Evolutionary conservation across 1,140 invertebrate species (phyloP).

Genomic region (Leguminivora glycinivorella): DNA sequence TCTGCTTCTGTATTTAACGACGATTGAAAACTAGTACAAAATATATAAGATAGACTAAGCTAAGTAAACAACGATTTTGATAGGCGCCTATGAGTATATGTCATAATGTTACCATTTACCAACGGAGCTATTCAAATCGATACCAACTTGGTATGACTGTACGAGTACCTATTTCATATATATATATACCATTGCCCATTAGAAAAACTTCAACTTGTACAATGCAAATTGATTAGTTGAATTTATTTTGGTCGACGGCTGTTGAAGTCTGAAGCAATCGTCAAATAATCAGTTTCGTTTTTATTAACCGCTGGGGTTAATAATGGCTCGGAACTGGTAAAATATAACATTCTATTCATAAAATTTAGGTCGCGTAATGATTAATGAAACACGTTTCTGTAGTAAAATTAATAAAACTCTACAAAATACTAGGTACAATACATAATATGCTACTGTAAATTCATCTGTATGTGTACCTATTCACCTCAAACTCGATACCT

Average conservation of each 20-base stretch:
- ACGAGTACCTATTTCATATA: too few species aligned
- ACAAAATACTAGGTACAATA: not conserved
- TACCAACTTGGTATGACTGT: too few species aligned
- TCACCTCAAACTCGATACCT: too few species aligned
- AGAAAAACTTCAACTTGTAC: not conserved
- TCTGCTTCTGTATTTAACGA: too few species aligned
- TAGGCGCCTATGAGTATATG: too few species aligned
- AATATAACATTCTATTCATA: not conserved
- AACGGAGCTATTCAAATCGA: too few species aligned
- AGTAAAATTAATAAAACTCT: not conserved
- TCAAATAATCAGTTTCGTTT: conserved; percentile 23
- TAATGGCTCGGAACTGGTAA: not conserved
- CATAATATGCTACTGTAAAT: not conserved
- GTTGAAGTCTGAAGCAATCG: conserved; percentile 13
- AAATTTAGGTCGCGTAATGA: not conserved
- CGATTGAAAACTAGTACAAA: too few species aligned
- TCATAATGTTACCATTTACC: too few species aligned
- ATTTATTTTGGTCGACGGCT: conserved; percentile 11
- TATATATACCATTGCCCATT: not conserved
- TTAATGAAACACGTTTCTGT: not conserved
- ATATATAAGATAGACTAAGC: too few species aligned
- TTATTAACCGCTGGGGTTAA: not conserved
- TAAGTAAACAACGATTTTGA: too few species aligned
- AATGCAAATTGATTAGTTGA: not conserved
- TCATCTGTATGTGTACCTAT: too few species aligned